These are phyloP conservation scores for Epirrita christyi DNA, from an alignment of 2,888 invertebrate species.

Conservation along the genomic window DNA sequence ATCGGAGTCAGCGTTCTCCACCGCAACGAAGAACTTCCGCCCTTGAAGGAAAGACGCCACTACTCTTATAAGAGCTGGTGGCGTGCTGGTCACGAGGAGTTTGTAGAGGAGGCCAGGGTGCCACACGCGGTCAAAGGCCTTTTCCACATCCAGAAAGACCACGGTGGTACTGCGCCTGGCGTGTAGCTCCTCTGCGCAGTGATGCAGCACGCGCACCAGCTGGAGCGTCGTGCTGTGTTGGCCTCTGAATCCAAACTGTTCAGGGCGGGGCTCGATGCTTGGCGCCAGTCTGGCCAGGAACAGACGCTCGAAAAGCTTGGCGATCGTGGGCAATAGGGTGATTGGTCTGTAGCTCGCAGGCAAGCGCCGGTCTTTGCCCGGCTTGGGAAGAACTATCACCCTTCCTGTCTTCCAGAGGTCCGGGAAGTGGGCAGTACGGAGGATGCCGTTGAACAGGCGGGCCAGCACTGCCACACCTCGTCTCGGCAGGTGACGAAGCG, in stretches of 20 bases:
- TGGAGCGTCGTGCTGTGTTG: conserved; percentile 44
- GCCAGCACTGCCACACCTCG: conserved; percentile 5
- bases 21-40: not conserved
- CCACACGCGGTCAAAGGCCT: conserved; percentile 47
- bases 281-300: conserved; percentile 20
- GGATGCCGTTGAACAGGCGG: conserved; percentile 20
- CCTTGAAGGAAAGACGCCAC: not conserved
- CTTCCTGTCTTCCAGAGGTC: conserved; percentile 29
- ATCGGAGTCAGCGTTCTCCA: conserved; percentile 3
- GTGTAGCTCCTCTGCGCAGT: conserved; percentile 28
- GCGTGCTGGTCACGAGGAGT: conserved; percentile 13
- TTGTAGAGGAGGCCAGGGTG: conserved; percentile 46
- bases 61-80: not conserved
- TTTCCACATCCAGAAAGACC: conserved; percentile 42
- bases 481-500: not conserved
- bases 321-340: conserved; percentile 22
- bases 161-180: conserved; percentile 26
- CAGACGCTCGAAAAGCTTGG: conserved; percentile 37
- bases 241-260: conserved; percentile 39
- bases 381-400: conserved; percentile 39
- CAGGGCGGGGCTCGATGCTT: conserved; percentile 22
- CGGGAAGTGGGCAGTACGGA: conserved; percentile 23
- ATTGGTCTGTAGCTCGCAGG: conserved; percentile 35
- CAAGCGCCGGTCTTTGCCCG: conserved; percentile 27
- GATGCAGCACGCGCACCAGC: conserved; percentile 41